These are phyloP conservation scores for Helicolenus hilgendorfi DNA, from an alignment of 2,797 vertebrate genomes.

Conservation along the genomic window DNA sequence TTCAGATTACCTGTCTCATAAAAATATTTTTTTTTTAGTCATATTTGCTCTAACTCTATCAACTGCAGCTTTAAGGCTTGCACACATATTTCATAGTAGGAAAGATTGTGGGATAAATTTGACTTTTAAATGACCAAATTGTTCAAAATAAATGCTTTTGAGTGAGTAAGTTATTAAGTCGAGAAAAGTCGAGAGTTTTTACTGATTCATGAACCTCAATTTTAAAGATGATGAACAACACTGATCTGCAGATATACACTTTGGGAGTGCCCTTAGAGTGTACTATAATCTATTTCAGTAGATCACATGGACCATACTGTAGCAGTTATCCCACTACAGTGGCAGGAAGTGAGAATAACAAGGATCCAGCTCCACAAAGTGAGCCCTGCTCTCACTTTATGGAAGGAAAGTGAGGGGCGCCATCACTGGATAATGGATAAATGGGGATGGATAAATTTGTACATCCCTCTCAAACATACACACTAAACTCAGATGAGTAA, in stretches of 20 bases:
- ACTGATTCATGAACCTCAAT: not conserved
- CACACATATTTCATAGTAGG: not conserved
- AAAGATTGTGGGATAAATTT: not conserved
- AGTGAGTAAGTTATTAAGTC: not conserved
- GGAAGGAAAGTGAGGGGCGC: not conserved
- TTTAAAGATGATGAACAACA: not conserved
- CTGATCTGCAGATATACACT: not conserved
- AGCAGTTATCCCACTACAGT: not conserved
- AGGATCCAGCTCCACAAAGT: not conserved
- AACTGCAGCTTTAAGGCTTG: not conserved
- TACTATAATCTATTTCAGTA: not conserved
- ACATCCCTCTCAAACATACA: constrained; percentile 24
- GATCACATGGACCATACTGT: not conserved
- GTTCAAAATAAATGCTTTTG: not conserved
- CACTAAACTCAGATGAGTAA: constrained; percentile 30
- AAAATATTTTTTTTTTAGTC: no score
- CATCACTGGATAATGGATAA: constrained; percentile 18
- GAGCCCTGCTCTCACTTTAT: not conserved
- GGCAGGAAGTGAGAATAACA: constrained; percentile 1
- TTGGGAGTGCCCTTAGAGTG: not conserved
- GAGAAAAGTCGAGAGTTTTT: not conserved
- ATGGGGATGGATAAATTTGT: constrained; percentile 15
- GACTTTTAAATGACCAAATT: not conserved
- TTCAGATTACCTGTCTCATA: no score
- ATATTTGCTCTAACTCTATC: no score